Evolutionary conservation across 2,797 vertebrate species (phyloP), one percentile per base, ranked within the genome.

Genomic region (Gallirallus australis): DNA sequence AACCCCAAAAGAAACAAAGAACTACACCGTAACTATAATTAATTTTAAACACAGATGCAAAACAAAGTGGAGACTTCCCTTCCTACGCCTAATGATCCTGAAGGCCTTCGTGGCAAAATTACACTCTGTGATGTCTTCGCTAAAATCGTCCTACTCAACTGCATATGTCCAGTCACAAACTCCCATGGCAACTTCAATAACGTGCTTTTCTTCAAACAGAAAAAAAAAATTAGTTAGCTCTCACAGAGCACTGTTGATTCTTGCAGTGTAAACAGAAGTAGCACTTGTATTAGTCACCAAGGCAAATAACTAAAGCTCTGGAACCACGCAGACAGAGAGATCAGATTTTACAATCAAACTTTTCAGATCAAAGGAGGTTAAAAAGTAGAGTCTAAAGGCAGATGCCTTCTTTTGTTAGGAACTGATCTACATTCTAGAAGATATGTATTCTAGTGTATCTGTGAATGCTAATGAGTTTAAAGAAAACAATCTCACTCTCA

Each of bases 61-160:
- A 69, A 56, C 18, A 57, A 16, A 52, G 8, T 1, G 0, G 12
- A 9, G 7, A 66, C 11, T 45, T 76, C 12, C 39, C 21, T 59
- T 60, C 30, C 19, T 30, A 30, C 12, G 65, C 20, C 1, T 2
- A 40, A 61, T 8, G 37, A 75, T 14, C 11, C 9, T 79, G 37
- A 66, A 56, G 21, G 50, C 17, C n/a, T 48, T 30, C 14, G 47
- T 2, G 4, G 40, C 45, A 81, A 66, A 75, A 54, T 13, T 11
- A 64, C 4, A 21, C 35, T 42, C 20, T 20, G 24, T 40, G 48
- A 59, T 0, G 0, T 45, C n/a, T 35, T 37, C 4, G 3, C 52
- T 28, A 15, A 59, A 76, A n/a, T 39, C 28, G n/a, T 17, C 30
- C 56, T 24, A 14, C 37, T 56, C 30, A 86, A 35, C 35, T 19